Evolutionary conservation across 2,888 invertebrate species (phyloP).

Genomic region (Acrobasis consociella): DNA sequence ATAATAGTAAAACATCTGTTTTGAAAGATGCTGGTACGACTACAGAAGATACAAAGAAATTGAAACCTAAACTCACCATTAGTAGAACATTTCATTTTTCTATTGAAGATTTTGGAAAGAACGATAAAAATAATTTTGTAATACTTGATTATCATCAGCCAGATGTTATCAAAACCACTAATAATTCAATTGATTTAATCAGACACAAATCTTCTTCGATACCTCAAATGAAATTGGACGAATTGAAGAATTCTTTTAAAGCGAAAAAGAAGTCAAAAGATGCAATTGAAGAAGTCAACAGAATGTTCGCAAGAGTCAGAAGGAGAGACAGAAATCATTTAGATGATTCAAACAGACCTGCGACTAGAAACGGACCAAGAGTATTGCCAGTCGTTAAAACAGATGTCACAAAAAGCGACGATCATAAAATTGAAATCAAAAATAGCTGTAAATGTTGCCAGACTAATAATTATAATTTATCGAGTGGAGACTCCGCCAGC

Average conservation of each 20-base stretch:
- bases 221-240: slow-evolving; percentile 75
- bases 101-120: slow-evolving; percentile 43
- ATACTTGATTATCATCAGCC: slow-evolving; percentile 55
- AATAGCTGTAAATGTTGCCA: slow-evolving; percentile 48
- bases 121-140: slow-evolving; percentile 47
- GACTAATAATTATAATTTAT: slow-evolving; percentile 51
- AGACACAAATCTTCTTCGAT: slow-evolving; percentile 71
- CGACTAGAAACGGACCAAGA: slow-evolving; percentile 62
- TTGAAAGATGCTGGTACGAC: slow-evolving; percentile 57
- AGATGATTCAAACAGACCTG: slow-evolving; percentile 56
- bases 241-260: slow-evolving; percentile 61
- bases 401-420: slow-evolving; percentile 19
- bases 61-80: slow-evolving; percentile 39
- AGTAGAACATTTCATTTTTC: slow-evolving; percentile 57
- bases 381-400: slow-evolving; percentile 68
- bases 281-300: slow-evolving; percentile 67
- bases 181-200: slow-evolving; percentile 46
- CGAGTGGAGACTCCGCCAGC: slow-evolving; percentile 58
- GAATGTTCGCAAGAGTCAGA: slow-evolving; percentile 69
- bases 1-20: slow-evolving; percentile 41
- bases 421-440: slow-evolving; percentile 23
- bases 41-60: slow-evolving; percentile 41
- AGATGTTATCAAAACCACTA: slow-evolving; percentile 37
- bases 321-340: slow-evolving; percentile 35
- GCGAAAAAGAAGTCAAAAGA: slow-evolving; percentile 65